Evolutionary conservation across 2,797 vertebrate genomes (phyloP).

Genomic region (Gorsachius magnificus): DNA sequence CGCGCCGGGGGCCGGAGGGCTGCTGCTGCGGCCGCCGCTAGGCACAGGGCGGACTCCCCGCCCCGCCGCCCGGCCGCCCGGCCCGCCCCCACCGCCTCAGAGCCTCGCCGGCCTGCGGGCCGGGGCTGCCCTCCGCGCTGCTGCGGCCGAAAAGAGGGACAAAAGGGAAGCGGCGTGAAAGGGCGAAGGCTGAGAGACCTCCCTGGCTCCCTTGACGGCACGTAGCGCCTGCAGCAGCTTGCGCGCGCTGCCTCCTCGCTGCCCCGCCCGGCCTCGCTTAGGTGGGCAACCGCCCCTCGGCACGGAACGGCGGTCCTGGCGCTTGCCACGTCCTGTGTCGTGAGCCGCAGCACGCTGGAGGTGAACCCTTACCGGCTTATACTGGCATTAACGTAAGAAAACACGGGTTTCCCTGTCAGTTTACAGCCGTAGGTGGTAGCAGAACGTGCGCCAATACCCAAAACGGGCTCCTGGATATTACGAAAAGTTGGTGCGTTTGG

Average conservation of each 20-base stretch:
- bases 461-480: accelerated
- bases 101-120: no score
- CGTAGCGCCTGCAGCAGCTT: not conserved
- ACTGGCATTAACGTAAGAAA: not conserved
- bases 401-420: accelerated
- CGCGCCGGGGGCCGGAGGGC: no score
- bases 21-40: no score
- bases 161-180: accelerated
- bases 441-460: no score
- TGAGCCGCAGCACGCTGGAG: accelerated
- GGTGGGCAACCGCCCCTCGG: accelerated
- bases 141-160: accelerated
- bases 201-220: accelerated
- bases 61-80: no score
- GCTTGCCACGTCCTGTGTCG: accelerated
- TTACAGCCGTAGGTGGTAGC: not conserved
- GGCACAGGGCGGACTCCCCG: not conserved
- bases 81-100: no score
- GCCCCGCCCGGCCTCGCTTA: not conserved
- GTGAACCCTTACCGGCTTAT: accelerated
- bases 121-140: no score
- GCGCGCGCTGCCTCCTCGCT: not conserved
- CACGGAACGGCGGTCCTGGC: accelerated
- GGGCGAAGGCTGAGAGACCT: accelerated
- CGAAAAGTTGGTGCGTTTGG: accelerated